Percentiles rank a stretch among this genome's conserved stretches.
phyloP scores from a whole-genome alignment of 2,888 invertebrate species.

The Drosophila yooni region DNA sequence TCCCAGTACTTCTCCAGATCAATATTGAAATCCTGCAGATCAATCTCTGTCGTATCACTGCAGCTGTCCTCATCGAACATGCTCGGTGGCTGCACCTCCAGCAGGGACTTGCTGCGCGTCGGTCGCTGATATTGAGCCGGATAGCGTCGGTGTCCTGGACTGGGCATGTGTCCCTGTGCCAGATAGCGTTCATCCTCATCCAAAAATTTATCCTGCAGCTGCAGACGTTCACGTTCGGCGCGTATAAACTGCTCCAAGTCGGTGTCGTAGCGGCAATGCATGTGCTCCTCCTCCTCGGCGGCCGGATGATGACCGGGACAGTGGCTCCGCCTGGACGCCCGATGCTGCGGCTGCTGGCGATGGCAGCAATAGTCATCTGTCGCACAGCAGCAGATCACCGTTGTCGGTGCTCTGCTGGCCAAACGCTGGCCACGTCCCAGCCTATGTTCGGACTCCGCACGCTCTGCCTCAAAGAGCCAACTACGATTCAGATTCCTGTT shows the following conservation, averaged over 20 bases:
- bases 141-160: conserved; percentile 53
- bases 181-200: conserved; percentile 84
- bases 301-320: conserved; percentile 82
- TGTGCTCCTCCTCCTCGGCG: conserved; percentile 84
- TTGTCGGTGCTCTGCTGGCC: conserved; percentile 51
- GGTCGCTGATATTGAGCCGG: conserved; percentile 68
- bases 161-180: conserved; percentile 52
- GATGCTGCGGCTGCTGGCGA: conserved; percentile 73
- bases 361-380: conserved; percentile 84
- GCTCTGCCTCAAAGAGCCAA: conserved; percentile 82
- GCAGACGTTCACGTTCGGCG: conserved; percentile 83
- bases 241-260: conserved; percentile 84
- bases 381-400: conserved; percentile 82
- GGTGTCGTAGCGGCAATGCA: conserved; percentile 83
- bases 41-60: conserved; percentile 85
- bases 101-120: conserved; percentile 83
- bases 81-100: conserved; percentile 84
- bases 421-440: conserved; percentile 56
- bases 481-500: conserved; percentile 75
- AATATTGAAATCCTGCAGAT: conserved; percentile 85
- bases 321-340: conserved; percentile 57
- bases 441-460: conserved; percentile 70
- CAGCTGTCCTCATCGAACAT: conserved; percentile 84
- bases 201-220: conserved; percentile 84
- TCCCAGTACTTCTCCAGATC: conserved; percentile 85